Evolutionary conservation across 2,888 invertebrate species (phyloP), one percentile per base, ranked within the genome.

Genomic region (Dicycla oo): DNA sequence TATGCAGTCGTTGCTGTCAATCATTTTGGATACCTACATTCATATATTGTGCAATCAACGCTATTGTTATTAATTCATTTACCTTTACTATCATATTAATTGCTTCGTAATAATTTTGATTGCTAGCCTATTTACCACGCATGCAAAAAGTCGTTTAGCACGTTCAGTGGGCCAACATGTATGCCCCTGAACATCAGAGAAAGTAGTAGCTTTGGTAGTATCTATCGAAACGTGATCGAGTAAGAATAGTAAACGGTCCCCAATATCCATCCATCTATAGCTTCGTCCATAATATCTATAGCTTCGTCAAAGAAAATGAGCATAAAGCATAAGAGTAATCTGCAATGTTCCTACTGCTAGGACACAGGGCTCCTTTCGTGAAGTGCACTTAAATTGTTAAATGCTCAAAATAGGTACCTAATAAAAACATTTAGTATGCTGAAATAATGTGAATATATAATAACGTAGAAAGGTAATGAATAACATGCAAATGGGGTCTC

Each of bases 401-500:
- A 62, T 18, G n/a, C 63, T 72, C 63, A 64, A 74, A 76, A 60
- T 71, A 69, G 73, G 73, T 60, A n/a, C n/a, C n/a, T n/a, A 56
- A 73, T 73, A 83, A 88, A 87, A 89, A 86, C 83, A 84, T 86
- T 84, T 79, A 87, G 75, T 81, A 77, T 78, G 74, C 79, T 69
- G 85, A 84, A 87, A 89, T 88, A 83, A 87, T 87, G 88, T 87
- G 87, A 86, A 86, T 34, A 34, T 84, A 85, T 80, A 84, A 81
- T 87, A 77, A 84, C 82, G 81, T 80, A 71, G 71, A 75, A 84
- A 87, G 87, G 90, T 92, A 93, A 93, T 93, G 92, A 94, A 93
- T 93, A 93, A 91, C 92, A 94, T 93, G 93, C 91, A 93, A 93
- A 94, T 93, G 90, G 86, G 88, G 85, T 77, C 86, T 87, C 88